phyloP scores from a whole-genome alignment of 2,888 invertebrate genomes.

The Chrysina gloriosa region DNA sequence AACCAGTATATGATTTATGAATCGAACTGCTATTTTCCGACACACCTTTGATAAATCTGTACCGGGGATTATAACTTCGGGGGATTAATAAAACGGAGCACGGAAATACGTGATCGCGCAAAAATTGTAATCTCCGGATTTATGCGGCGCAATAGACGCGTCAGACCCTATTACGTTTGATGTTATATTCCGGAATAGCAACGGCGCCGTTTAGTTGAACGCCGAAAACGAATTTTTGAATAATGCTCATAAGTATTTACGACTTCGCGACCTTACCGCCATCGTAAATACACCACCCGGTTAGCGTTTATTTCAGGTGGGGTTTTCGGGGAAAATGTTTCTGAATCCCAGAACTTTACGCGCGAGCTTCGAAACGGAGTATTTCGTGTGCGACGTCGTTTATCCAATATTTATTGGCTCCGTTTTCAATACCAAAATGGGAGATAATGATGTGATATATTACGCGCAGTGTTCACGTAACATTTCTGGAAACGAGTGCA shows the following conservation, averaged over 20 bases:
- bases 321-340: background rate
- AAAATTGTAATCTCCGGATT: constrained; percentile 23
- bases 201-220: background rate
- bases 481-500: too few species aligned
- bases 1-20: too few species aligned
- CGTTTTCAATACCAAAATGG: too few species aligned
- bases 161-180: constrained; percentile 28
- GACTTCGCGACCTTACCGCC: constrained; percentile 25
- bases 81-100: constrained; percentile 17
- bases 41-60: too few species aligned
- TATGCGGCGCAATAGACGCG: constrained; percentile 28
- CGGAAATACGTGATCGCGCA: constrained; percentile 13
- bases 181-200: constrained; percentile 9
- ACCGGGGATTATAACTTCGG: too few species aligned
- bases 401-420: too few species aligned
- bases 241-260: constrained; percentile 33
- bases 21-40: too few species aligned
- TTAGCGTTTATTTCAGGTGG: background rate
- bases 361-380: too few species aligned
- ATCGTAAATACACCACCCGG: constrained; percentile 9
- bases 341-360: background rate
- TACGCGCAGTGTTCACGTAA: too few species aligned
- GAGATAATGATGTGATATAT: too few species aligned
- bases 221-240: constrained; percentile 26
- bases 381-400: too few species aligned